Percentiles rank a stretch among this genome's conserved stretches.
These are phyloP conservation scores for Myanophis thanlyinensis DNA, from an alignment of 2,113 vertebrate genomes.

Conservation along the genomic window DNA sequence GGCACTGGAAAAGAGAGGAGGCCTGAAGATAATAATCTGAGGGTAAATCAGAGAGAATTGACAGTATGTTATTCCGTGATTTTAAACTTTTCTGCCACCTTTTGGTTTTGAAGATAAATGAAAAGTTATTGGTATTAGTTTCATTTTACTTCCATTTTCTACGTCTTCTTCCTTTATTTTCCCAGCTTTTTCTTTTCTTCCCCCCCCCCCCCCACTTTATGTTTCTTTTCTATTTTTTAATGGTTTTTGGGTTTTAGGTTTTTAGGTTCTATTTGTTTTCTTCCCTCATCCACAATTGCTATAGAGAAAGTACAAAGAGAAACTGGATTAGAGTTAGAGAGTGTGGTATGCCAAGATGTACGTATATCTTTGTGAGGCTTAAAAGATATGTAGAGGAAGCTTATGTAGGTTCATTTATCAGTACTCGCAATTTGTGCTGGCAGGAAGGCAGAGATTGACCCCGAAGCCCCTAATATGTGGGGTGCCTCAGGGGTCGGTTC, in stretches of 20 bases:
- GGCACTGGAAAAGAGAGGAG: not conserved
- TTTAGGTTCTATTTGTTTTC: not conserved
- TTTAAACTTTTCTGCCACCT: not conserved
- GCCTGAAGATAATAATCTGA: not conserved
- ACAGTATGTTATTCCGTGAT: not conserved
- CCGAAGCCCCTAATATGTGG: too few species aligned
- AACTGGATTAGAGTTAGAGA: not conserved
- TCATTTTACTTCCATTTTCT: not conserved
- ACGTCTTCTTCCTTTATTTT: not conserved
- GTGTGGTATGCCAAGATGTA: not conserved
- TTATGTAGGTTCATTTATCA: not conserved
- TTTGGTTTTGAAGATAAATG: not conserved
- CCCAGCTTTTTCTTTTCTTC: not conserved
- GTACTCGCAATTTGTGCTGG: too few species aligned
- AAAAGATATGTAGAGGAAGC: not conserved
- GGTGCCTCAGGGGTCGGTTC: too few species aligned
- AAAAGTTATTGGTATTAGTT: not conserved
- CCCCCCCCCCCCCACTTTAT: not conserved
- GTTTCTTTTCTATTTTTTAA: not conserved
- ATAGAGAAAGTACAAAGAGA: not conserved
- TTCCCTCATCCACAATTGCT: not conserved
- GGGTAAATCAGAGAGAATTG: not conserved
- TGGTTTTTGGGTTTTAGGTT: not conserved
- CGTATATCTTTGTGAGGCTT: not conserved
- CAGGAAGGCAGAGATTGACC: too few species aligned